These are phyloP conservation scores for Andrena marginata DNA, from an alignment of 2,888 invertebrate genomes.

Conservation along the genomic window DNA sequence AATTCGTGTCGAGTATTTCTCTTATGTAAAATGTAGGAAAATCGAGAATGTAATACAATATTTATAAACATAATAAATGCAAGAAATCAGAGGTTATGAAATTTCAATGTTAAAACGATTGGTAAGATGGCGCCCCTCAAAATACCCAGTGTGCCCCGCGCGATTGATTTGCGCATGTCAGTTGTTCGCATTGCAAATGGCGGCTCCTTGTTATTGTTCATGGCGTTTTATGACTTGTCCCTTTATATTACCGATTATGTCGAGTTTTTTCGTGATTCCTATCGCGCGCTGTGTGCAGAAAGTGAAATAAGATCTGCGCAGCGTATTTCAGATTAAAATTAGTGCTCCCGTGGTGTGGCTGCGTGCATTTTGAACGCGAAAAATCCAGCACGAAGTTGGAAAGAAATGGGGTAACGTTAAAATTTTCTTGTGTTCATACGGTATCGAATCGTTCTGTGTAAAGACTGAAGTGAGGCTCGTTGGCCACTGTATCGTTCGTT, in stretches of 20 bases:
- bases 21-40: background rate
- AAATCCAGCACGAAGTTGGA: conserved; percentile 82
- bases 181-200: conserved; percentile 97
- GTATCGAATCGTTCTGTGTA: conserved; percentile 76
- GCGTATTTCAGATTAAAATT: conserved; percentile 77
- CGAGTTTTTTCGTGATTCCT: conserved; percentile 81
- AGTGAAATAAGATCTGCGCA: conserved; percentile 79
- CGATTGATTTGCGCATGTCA: conserved; percentile 90
- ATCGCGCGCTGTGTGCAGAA: conserved; percentile 79
- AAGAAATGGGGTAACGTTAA: conserved; percentile 85
- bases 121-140: conserved; percentile 82
- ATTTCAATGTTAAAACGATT: conserved; percentile 73
- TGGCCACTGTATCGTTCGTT: conserved; percentile 37
- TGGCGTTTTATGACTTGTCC: conserved; percentile 89
- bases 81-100: conserved; percentile 65
- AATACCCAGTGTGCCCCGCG: conserved; percentile 83
- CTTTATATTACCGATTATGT: conserved; percentile 84
- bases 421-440: conserved; percentile 81
- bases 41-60: background rate
- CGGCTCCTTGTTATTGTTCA: conserved; percentile 99
- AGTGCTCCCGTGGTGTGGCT: conserved; percentile 78
- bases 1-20: background rate
- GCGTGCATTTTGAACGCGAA: conserved; percentile 78
- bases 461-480: conserved; percentile 67
- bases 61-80: conserved; percentile 11